Conservation (phyloP, 2,888 invertebrate genomes). For the Harmothoe impar region DNA sequence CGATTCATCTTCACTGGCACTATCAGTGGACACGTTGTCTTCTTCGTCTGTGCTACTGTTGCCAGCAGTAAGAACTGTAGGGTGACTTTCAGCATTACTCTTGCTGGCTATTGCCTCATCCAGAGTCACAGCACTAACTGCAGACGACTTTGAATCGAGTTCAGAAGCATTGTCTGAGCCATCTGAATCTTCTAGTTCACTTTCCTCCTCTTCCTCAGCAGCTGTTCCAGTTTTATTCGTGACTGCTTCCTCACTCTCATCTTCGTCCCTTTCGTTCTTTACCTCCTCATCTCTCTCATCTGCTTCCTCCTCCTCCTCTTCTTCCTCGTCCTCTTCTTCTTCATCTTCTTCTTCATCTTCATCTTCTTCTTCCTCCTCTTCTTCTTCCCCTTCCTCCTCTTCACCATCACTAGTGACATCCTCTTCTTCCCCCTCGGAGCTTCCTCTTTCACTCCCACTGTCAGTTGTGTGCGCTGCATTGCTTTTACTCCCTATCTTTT, state of each 20-base stretch:
- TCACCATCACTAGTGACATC: background rate
- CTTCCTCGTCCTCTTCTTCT: background rate
- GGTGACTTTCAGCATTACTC: background rate
- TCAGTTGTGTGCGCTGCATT: background rate
- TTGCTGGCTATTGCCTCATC: background rate
- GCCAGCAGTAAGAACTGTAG: background rate
- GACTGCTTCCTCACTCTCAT: background rate
- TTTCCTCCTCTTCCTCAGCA: background rate
- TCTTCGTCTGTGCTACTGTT: background rate
- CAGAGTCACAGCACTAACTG: too few relatives aligned
- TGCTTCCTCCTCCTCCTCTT: background rate
- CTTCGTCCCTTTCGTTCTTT: background rate
- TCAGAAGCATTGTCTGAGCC: too few relatives aligned
- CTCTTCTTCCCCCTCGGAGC: background rate
- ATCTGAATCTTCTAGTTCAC: too few relatives aligned
- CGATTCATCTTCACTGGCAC: background rate
- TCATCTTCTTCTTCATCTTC: background rate
- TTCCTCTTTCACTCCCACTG: background rate
- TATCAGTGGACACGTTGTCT: background rate
- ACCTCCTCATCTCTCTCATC: background rate
- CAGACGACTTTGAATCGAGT: too few relatives aligned
- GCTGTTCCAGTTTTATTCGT: background rate
- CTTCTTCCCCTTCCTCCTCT: background rate
- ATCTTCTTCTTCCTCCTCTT: background rate
- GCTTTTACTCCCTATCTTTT: background rate